Evolutionary conservation across 2,797 vertebrate genomes (phyloP).

Genomic region (Psittacula derbiana): DNA sequence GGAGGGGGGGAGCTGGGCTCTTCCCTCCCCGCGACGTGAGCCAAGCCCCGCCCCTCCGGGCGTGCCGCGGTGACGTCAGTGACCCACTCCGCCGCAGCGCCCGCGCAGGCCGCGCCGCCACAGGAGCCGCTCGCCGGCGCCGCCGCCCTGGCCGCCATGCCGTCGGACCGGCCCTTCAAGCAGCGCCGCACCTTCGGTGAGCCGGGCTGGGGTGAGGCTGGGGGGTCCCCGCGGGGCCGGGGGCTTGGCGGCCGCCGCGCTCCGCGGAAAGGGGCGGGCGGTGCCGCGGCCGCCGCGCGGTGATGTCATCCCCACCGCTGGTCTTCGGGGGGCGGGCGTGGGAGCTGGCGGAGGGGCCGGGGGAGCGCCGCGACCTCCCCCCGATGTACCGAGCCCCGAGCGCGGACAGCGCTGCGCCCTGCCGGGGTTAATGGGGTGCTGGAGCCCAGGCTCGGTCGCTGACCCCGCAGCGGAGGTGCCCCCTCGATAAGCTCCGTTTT

Average conservation of each 20-base stretch:
- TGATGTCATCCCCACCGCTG: not conserved
- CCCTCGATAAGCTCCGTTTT: not conserved
- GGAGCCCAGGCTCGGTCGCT: not conserved
- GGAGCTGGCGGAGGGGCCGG: not conserved
- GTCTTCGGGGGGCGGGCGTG: not conserved
- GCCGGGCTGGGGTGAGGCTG: not conserved
- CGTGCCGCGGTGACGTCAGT: slow-evolving; percentile 71
- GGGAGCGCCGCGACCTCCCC: too few species aligned
- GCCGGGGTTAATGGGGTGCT: not conserved
- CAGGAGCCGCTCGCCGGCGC: not conserved
- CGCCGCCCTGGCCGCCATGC: slow-evolving; percentile 76
- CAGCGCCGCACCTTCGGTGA: slow-evolving; percentile 94
- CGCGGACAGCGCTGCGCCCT: not conserved
- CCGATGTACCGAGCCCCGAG: too few species aligned
- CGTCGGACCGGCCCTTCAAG: slow-evolving; percentile 94
- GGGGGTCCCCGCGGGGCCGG: not conserved
- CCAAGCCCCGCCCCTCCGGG: not conserved
- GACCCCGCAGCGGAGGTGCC: not conserved
- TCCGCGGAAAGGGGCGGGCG: not conserved
- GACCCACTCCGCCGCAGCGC: not conserved
- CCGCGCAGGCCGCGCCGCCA: not conserved
- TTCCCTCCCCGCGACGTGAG: fast-evolving
- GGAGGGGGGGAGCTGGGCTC: not conserved
- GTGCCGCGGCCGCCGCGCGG: not conserved
- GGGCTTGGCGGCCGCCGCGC: not conserved